Evolutionary conservation across 2,888 invertebrate genomes (phyloP).

Genomic region (Lithophane socia): DNA sequence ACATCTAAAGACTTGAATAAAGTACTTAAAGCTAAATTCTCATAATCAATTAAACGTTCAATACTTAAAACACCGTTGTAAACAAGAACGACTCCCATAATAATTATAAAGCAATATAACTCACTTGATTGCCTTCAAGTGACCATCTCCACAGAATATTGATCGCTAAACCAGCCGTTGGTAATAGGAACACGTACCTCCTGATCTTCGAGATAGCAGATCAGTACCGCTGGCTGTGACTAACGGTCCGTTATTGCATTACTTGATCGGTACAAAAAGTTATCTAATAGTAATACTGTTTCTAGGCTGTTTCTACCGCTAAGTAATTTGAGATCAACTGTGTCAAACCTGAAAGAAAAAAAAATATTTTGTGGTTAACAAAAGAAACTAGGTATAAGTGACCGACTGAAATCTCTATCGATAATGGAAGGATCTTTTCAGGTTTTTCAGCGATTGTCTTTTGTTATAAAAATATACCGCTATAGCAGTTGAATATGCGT

Average conservation of each 20-base stretch:
- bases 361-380: slow-evolving; percentile 14
- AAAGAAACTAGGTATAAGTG: slow-evolving; percentile 1
- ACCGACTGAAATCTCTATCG: slow-evolving; percentile 1
- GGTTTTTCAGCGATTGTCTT: not conserved
- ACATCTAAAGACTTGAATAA: not conserved
- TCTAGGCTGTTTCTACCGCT: slow-evolving; percentile 17
- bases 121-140: slow-evolving; percentile 30
- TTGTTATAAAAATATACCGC: not conserved
- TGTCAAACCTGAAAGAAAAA: slow-evolving; percentile 12
- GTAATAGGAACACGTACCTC: slow-evolving; percentile 52
- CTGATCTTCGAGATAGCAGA: slow-evolving; percentile 40
- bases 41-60: not conserved
- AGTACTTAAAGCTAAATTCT: not conserved
- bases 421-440: not conserved
- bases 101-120: slow-evolving; percentile 33
- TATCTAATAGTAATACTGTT: slow-evolving; percentile 40
- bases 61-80: slow-evolving; percentile 2
- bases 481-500: not conserved
- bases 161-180: slow-evolving; percentile 37
- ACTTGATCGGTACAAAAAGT: slow-evolving; percentile 33
- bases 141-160: slow-evolving; percentile 32
- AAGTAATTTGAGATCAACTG: slow-evolving; percentile 37
- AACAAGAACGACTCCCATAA: not conserved
- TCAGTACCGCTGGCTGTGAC: slow-evolving; percentile 25
- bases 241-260: slow-evolving; percentile 47